Percentiles rank a stretch among this genome's conserved stretches.
These are phyloP conservation scores for Setophaga coronata DNA, from an alignment of 2,113 vertebrate genomes.

Conservation along the genomic window DNA sequence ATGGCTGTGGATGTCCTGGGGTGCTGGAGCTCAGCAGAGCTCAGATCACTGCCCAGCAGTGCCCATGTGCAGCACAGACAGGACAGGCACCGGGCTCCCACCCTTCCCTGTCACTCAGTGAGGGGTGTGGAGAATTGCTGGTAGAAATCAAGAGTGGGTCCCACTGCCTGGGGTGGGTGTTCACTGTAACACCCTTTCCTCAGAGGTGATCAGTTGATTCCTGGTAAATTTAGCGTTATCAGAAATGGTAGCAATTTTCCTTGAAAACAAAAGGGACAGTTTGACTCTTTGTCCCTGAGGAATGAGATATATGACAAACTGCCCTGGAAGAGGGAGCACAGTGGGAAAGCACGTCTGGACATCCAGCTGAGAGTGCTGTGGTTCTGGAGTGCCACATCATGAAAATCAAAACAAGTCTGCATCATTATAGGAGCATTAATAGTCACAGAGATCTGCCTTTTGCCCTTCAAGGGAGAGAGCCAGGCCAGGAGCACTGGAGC, in stretches of 20 bases:
- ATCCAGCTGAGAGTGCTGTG: neutral
- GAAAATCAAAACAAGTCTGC: neutral
- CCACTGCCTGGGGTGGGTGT: neutral
- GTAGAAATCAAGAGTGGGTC: neutral
- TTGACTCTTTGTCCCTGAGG: neutral
- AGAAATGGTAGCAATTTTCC: neutral
- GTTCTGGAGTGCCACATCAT: neutral
- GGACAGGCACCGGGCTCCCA: rapidly evolving
- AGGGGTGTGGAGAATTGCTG: neutral
- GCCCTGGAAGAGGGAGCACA: neutral
- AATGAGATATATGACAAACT: neutral
- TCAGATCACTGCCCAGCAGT: neutral
- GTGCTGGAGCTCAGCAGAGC: neutral
- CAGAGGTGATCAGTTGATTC: neutral
- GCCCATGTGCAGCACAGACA: neutral
- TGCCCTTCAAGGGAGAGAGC: constrained; percentile 39
- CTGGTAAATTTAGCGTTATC: neutral
- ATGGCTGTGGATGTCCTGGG: rapidly evolving
- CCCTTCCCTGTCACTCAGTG: rapidly evolving
- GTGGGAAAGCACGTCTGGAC: neutral
- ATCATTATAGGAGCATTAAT: neutral
- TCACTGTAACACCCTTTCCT: neutral
- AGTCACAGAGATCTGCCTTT: neutral
- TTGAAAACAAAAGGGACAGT: neutral
- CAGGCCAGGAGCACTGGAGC: neutral